Base-by-base conservation (phyloP, 2,113 vertebrate species). In the Tragelaphus imberbis region DNA sequence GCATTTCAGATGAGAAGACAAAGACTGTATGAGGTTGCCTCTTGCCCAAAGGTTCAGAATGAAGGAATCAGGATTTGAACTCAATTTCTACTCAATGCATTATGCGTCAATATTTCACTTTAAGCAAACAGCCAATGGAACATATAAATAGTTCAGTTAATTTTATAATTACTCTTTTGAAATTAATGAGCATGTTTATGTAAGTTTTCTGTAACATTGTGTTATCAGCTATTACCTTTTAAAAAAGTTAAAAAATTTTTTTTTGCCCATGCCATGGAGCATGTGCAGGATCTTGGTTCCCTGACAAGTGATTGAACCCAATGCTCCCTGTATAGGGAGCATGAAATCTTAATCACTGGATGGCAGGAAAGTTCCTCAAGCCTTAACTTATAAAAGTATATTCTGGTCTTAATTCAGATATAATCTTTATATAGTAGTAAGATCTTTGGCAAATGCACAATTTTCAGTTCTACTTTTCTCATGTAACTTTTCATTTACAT, bases 321-420 rank as follows among this genome's bases (percentile, higher is more conserved):
- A 5, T 49, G 47, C 8, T 47, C 27, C 27, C 27, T 30, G 77
- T 47, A 9, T 49, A 49, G 44, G 7, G 75, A 79, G 44, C 77
- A 49, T 5, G 44, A 47, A 79, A 14, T 79, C 27, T 79, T 49
- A 80, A 80, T 4, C 44, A 51, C 15, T 28, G 14, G 77, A 51
- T 28, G 4, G 7, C 44, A 51, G 47, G 27, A 47, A 49, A 30
- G 47, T 51, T 47, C 47, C 30, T 80, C 56, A 61, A 84, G 0
- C 2, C 44, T 17, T 55, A 80, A 79, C 10, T 86, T 90, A 2
- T 94, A 88, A 96, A 95, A 82, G 33, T 2, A 1, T 56, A 30
- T 94, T 92, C 19, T 97, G 59, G 88, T 84, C 51, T 92, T 94
- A 87, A 92, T 90, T 86, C 53, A 65, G 17, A 77, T 87, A 58